A percentile compares a stretch with the other conserved stretches of the same genome.
These are phyloP conservation scores for Cyphomyrus discorhynchus DNA, from an alignment of 2,113 vertebrate genomes.

Conservation along the genomic window DNA sequence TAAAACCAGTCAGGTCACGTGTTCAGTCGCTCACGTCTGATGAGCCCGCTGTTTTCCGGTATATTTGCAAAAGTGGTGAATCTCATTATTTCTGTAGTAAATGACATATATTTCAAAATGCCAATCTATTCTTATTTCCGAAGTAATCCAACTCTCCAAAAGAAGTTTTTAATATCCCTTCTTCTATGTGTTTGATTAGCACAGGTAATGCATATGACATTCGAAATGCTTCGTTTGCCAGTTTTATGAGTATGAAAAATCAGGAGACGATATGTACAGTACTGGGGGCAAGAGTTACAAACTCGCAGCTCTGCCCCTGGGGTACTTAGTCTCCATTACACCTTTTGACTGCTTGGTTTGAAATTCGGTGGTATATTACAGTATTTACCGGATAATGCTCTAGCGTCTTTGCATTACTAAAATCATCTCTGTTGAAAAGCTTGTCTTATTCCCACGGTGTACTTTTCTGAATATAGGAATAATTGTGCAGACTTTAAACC, in stretches of 20 bases:
- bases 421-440: background rate
- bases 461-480: background rate
- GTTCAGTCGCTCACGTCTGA: background rate
- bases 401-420: background rate
- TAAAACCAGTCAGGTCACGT: background rate
- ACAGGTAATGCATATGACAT: background rate
- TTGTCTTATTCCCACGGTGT: background rate
- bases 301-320: background rate
- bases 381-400: background rate
- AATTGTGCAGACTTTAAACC: background rate
- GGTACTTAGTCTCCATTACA: background rate
- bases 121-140: background rate
- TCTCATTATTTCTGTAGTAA: background rate
- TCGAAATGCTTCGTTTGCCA: background rate
- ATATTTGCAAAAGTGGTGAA: background rate
- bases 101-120: background rate
- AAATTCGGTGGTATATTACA: background rate
- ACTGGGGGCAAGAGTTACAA: background rate
- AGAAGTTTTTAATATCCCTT: background rate
- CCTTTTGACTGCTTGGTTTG: background rate
- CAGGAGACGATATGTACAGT: background rate
- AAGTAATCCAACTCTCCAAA: background rate
- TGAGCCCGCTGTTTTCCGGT: background rate
- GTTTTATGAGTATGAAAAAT: background rate
- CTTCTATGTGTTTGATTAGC: background rate